A percentile compares a stretch with the other conserved stretches of the same genome.
Evolutionary conservation across 2,888 invertebrate species (phyloP).

Genomic region (Sinhomidia bicolor): DNA sequence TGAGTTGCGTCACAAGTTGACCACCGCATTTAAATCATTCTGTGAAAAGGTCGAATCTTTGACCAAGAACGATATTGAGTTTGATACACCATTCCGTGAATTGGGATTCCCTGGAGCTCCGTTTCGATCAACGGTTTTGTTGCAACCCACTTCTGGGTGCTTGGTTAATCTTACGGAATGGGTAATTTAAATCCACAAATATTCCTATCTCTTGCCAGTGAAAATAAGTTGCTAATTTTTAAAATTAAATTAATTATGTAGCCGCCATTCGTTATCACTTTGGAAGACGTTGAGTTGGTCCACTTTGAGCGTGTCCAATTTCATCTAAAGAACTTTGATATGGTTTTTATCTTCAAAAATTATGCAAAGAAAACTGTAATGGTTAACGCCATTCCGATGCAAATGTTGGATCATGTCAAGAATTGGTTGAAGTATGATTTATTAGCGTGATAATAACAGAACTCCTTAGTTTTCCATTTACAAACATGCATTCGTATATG

Average conservation of each 20-base stretch:
- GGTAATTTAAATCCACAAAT: constrained; percentile 83
- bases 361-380: constrained; percentile 96
- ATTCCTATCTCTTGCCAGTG: not conserved
- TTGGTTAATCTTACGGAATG: constrained; percentile 98
- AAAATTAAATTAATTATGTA: constrained; percentile 81
- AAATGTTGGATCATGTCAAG: constrained; percentile 99
- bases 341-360: constrained; percentile 99
- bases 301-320: constrained; percentile 99
- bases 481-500: no score
- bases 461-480: no score
- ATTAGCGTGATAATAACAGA: not conserved
- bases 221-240: constrained; percentile 6
- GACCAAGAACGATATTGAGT: constrained; percentile 98
- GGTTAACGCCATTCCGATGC: constrained; percentile 99
- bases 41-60: constrained; percentile 97
- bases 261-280: constrained; percentile 98
- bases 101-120: constrained; percentile 99
- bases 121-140: constrained; percentile 95
- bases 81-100: constrained; percentile 99
- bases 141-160: constrained; percentile 99
- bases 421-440: constrained; percentile 97
- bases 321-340: constrained; percentile 99
- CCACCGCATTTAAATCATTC: constrained; percentile 98
- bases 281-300: constrained; percentile 98
- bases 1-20: constrained; percentile 97